These are phyloP conservation scores for Steinernema hermaphroditum DNA, from an alignment of 2,888 invertebrate genomes.

Conservation along the genomic window DNA sequence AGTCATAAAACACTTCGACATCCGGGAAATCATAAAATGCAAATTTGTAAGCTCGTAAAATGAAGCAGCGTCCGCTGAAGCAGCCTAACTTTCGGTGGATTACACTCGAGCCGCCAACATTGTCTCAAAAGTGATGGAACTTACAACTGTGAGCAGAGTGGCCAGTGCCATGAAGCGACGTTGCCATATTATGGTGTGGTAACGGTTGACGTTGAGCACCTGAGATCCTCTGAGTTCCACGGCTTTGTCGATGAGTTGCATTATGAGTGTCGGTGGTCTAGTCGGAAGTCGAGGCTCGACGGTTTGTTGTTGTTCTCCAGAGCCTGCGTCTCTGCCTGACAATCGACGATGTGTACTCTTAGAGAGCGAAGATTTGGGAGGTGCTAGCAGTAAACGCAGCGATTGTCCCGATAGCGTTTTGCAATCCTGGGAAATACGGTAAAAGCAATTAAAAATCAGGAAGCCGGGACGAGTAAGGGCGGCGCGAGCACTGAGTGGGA, in stretches of 20 bases:
- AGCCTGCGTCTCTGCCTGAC: background rate
- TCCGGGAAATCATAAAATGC: background rate
- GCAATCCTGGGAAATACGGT: no score
- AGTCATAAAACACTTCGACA: background rate
- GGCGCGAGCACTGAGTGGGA: no score
- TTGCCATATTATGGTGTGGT: slow-evolving; percentile 57
- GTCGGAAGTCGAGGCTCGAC: slow-evolving; percentile 5
- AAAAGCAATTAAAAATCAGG: background rate
- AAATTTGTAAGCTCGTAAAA: background rate
- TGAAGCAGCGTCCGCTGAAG: background rate
- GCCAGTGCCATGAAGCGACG: slow-evolving; percentile 45
- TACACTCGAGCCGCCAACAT: no score
- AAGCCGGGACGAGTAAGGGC: background rate
- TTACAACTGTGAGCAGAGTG: slow-evolving; percentile 42
- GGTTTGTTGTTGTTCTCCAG: background rate
- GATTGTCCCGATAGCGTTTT: no score
- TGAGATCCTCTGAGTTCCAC: slow-evolving; percentile 61
- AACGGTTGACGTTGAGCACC: slow-evolving; percentile 57
- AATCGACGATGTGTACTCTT: slow-evolving; percentile 2
- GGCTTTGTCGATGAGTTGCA: slow-evolving; percentile 61
- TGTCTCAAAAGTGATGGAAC: slow-evolving; percentile 1
- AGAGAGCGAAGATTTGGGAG: background rate
- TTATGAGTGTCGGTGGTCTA: slow-evolving; percentile 34
- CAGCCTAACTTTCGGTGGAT: background rate
- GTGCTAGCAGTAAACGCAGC: no score